Conservation (phyloP, 2,888 invertebrate species). For the Taenaris catops region DNA sequence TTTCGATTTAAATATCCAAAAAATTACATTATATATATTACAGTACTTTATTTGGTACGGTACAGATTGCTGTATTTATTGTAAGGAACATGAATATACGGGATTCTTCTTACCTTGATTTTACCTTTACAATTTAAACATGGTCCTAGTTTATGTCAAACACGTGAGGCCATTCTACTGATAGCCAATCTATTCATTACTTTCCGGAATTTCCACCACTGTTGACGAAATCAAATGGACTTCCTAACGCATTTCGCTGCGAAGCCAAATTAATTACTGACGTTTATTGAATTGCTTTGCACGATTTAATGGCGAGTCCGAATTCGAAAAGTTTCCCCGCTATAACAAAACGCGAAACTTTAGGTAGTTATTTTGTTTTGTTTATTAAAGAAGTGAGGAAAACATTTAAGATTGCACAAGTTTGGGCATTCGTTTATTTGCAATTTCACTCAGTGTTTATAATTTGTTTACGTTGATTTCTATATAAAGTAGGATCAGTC, state of each 20-base stretch:
- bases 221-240: conserved; percentile 16
- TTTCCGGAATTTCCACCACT: conserved; percentile 16
- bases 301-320: conserved; percentile 20
- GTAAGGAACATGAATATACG: too few species aligned
- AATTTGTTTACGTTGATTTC: conserved; percentile 45
- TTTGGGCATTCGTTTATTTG: conserved; percentile 58
- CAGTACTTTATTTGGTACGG: too few species aligned
- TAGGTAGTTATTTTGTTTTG: conserved; percentile 52
- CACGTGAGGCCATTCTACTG: conserved; percentile 1
- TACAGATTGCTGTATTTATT: too few species aligned
- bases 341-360: conserved; percentile 51
- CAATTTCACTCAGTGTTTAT: conserved; percentile 56
- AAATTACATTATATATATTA: too few species aligned
- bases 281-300: conserved; percentile 18
- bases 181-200: conserved; percentile 22
- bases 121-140: too few species aligned
- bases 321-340: conserved; percentile 41
- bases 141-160: too few species aligned
- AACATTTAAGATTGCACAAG: conserved; percentile 52
- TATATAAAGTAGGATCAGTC: too few species aligned
- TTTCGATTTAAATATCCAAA: too few species aligned
- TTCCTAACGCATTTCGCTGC: conserved; percentile 14
- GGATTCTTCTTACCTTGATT: too few species aligned
- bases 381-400: conserved; percentile 58
- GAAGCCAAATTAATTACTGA: conserved; percentile 15